Base-by-base conservation (phyloP, 2,797 vertebrate species). In the Alcedo atthis region DNA sequence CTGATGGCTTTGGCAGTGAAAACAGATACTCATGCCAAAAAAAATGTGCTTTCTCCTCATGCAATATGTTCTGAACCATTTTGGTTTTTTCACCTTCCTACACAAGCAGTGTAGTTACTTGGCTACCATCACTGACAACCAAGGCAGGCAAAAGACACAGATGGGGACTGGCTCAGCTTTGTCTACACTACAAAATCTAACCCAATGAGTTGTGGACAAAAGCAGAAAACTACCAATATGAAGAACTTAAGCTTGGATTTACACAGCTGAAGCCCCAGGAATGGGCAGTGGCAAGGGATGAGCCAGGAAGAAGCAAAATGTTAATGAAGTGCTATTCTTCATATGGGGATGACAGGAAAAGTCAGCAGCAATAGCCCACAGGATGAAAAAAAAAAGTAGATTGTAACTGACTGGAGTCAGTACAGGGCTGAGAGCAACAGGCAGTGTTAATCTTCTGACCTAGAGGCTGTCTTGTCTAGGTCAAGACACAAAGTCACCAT, bases 111-210 rank as follows among this genome's bases (percentile, higher is more conserved):
- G 0, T 4, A 26, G 46, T 46, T 32, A 32, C 42, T 43, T n/a
- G 19, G 49, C 20, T 3, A 69, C 55, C n/a, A 55, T 10, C 51
- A 10, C 20, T 18, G 9, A 22, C 54, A 80, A 19, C 19, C 37
- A 54, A n/a, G n/a, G 74, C 37, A 53, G 43, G 40, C 54, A 67
- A 33, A 35, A 28, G 12, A 30, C 46, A 40, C 20, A 37, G 54
- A 22, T 0, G 0, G 74, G n/a, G 37, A 67, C 33, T 0, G 1
- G 6, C n/a, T 80, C 33, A 28, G 48, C 42, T 42, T 40, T 30
- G 18, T 22, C 30, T 11, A 9, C 11, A 1, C 28, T 67, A 9
- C 2, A 5, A 7, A n/a, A 15, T 0, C 4, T 18, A 42, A 55
- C 24, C 61, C 63, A 35, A 32, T 16, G 42, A 15, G 13, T 5